Evolutionary conservation across 1,140 invertebrate genomes (phyloP), one percentile per base, ranked within the genome.

Genomic region (Lepidurus packardi): DNA sequence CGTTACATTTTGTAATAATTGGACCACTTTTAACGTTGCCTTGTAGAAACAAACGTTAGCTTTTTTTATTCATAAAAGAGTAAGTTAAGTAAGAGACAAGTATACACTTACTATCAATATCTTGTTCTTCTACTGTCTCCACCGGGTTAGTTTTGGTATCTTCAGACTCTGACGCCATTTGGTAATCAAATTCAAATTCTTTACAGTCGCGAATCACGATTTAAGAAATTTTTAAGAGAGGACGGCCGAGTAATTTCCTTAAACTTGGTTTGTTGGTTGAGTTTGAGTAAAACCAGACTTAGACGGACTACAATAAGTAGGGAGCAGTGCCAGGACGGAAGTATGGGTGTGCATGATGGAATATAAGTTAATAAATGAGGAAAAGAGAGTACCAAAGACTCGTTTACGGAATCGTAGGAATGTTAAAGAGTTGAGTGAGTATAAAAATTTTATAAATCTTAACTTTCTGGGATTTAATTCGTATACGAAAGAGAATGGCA

Each of bases 311-410:
- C 6, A 65, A 65, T 13, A n/a, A 65, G 53, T 16, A 65, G 53
- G 53, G 53, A 65, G 53, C 53, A 65, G 53, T 65, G 53, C 53
- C 53, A 65, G 53, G 53, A 65, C 53, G 53, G 53, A 65, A 65
- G 21, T 65, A 21, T 65, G 53, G 53, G 53, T 65, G 53, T 65
- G 53, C 53, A 65, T 65, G 53, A 65, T 65, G 53, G 53, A 65
- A 65, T 65, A 65, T 65, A 65, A 9, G 53, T 9, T 21, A 65
- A 65, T 13, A 16, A 65, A 9, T 65, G 9, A 13, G 21, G 21
- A 65, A 16, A n/a, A 65, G 53, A 21, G 16, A 65, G 53, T 4
- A 21, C 53, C 16, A 21, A 65, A 65, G 8, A 11, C 21, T 13
- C n/a, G 6, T 21, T 65, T 21, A 65, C 10, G 53, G 53, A 65